These are phyloP conservation scores for Stenodema calcarata DNA, from an alignment of 2,888 invertebrate genomes.

Conservation along the genomic window DNA sequence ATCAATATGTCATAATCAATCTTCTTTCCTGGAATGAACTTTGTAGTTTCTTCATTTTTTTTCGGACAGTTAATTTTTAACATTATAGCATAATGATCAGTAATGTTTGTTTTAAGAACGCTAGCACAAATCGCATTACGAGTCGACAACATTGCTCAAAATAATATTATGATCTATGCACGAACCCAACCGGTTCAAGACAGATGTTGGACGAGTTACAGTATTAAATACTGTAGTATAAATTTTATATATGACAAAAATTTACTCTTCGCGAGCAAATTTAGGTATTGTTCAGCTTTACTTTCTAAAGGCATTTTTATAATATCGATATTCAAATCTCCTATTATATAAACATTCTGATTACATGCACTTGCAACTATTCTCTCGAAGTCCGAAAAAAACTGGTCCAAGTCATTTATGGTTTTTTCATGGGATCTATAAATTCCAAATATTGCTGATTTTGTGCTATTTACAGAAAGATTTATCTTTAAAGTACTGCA, in stretches of 20 bases:
- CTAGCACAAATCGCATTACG: background rate
- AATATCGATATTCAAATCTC: background rate
- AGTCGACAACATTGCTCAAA: background rate
- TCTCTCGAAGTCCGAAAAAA: background rate
- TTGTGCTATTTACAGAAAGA: background rate
- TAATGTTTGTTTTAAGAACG: background rate
- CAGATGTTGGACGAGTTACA: background rate
- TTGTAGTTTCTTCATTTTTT: background rate
- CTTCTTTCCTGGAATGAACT: background rate
- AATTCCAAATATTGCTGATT: background rate
- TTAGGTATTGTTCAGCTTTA: background rate
- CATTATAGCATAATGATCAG: background rate
- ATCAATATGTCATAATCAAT: background rate
- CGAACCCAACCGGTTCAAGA: background rate
- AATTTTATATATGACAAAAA: background rate
- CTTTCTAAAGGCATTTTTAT: background rate
- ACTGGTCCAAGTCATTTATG: background rate
- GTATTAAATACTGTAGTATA: too few species aligned
- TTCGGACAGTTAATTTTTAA: background rate
- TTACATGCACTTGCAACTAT: background rate
- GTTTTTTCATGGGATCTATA: background rate
- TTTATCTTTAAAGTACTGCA: background rate
- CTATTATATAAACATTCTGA: background rate
- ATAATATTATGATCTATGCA: background rate
- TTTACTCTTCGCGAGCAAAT: background rate